Conservation (phyloP, 2,797 vertebrate genomes). For the Aquila chrysaetos region DNA sequence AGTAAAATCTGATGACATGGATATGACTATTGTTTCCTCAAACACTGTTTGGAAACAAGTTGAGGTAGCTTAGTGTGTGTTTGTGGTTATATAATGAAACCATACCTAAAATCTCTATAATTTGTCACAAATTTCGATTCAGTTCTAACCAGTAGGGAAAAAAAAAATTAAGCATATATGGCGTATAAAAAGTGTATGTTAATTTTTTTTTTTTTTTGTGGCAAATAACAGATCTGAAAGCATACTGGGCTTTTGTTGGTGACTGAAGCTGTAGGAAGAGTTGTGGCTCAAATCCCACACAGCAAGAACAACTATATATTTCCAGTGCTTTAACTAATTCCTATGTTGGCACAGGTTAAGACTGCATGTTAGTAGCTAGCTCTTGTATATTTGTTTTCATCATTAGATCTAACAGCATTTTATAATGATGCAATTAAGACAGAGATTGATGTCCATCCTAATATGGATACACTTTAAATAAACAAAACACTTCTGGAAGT, state of each 20-base stretch:
- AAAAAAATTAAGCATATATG: neutral
- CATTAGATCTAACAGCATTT: neutral
- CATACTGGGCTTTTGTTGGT: neutral
- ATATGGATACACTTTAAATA: neutral
- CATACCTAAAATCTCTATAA: neutral
- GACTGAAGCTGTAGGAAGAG: neutral
- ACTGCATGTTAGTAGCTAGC: neutral
- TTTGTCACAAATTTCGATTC: neutral
- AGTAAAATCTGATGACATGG: neutral
- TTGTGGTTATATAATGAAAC: neutral
- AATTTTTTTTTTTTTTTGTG: neutral
- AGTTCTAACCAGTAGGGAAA: neutral
- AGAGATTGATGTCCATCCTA: neutral
- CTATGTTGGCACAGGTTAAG: neutral
- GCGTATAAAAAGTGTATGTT: neutral
- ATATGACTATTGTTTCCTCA: neutral
- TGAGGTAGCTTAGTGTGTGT: neutral
- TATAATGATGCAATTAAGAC: neutral
- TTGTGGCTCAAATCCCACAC: neutral
- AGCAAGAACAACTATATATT: neutral
- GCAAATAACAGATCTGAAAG: neutral
- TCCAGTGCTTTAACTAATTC: neutral
- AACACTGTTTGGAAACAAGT: neutral
- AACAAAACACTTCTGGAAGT: neutral
- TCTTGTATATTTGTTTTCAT: neutral